phyloP scores from a whole-genome alignment of 1,140 invertebrate genomes.

The Idris sp. region DNA sequence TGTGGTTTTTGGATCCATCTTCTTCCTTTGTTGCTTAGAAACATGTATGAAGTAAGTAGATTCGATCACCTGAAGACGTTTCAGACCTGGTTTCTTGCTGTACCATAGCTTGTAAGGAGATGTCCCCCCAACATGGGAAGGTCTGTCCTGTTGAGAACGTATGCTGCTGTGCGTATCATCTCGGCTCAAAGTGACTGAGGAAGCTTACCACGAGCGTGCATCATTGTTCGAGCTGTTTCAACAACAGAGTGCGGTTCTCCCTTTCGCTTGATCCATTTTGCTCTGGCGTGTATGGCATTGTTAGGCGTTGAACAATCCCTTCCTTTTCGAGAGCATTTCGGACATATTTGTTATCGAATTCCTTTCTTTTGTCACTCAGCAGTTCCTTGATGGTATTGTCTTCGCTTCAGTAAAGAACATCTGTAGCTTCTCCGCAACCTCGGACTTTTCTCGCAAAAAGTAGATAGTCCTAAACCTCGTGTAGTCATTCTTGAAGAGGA shows the following conservation, averaged over 20 bases:
- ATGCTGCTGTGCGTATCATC: too few species aligned
- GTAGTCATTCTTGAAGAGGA: slow-evolving; percentile 68
- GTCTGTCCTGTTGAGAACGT: too few species aligned
- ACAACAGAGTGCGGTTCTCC: slow-evolving; percentile 61
- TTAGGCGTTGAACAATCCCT: slow-evolving; percentile 60
- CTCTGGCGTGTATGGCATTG: slow-evolving; percentile 67
- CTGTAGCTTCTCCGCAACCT: slow-evolving; percentile 50
- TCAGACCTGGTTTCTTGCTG: too few species aligned
- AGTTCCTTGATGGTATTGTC: slow-evolving; percentile 42
- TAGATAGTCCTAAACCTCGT: slow-evolving; percentile 59
- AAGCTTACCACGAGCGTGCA: slow-evolving; percentile 27
- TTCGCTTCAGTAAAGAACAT: slow-evolving; percentile 39
- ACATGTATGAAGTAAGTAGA: slow-evolving; percentile 31
- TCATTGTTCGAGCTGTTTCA: slow-evolving; percentile 50
- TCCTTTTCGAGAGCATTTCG: slow-evolving; percentile 27
- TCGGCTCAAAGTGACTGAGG: slow-evolving; percentile 22
- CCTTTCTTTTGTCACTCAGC: slow-evolving; percentile 45
- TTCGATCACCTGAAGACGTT: too few species aligned
- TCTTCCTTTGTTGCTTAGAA: slow-evolving; percentile 24
- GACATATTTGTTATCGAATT: slow-evolving; percentile 54
- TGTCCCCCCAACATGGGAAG: too few species aligned
- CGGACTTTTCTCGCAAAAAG: slow-evolving; percentile 65
- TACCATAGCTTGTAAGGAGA: too few species aligned
- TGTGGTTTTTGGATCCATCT: slow-evolving; percentile 27
- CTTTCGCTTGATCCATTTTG: slow-evolving; percentile 70